Conservation (phyloP, 2,888 invertebrate species). For the Leucania comma region DNA sequence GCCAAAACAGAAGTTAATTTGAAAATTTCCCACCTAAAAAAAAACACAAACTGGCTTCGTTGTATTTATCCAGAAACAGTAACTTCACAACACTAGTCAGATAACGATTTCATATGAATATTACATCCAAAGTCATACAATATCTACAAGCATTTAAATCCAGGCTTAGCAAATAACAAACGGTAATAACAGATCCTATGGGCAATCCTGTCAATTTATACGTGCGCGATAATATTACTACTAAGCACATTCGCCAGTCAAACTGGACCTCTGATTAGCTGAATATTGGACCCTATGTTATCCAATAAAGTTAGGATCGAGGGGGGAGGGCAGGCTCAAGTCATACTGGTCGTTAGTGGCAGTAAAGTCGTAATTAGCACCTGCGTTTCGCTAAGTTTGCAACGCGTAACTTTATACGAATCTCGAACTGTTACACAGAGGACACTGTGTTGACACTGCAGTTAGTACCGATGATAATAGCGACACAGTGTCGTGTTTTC, state of each 20-base stretch:
- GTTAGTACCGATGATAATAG: constrained; percentile 20
- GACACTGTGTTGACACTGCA: constrained; percentile 46
- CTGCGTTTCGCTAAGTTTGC: constrained; percentile 81
- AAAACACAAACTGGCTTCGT: no score
- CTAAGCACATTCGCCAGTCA: constrained; percentile 42
- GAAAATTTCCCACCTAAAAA: no score
- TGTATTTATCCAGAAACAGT: background rate
- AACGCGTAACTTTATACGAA: constrained; percentile 71
- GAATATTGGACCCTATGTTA: constrained; percentile 9
- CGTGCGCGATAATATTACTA: constrained; percentile 62
- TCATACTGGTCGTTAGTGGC: constrained; percentile 64
- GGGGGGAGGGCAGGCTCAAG: constrained; percentile 62
- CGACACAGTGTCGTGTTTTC: constrained; percentile 47
- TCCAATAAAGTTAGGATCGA: constrained; percentile 1
- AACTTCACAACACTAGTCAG: background rate
- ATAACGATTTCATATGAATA: constrained; percentile 10
- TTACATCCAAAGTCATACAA: constrained; percentile 1
- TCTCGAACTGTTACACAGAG: constrained; percentile 36
- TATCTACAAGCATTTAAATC: constrained; percentile 21
- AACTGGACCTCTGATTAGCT: constrained; percentile 33
- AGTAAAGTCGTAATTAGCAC: constrained; percentile 83
- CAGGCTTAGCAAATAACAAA: constrained; percentile 58
- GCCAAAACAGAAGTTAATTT: no score
- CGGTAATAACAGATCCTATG: constrained; percentile 63
- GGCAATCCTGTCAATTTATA: constrained; percentile 67